Evolutionary conservation across 2,888 invertebrate genomes (phyloP), one percentile per base, ranked within the genome.

Genomic region (Hirtodrosophila alboralis): DNA sequence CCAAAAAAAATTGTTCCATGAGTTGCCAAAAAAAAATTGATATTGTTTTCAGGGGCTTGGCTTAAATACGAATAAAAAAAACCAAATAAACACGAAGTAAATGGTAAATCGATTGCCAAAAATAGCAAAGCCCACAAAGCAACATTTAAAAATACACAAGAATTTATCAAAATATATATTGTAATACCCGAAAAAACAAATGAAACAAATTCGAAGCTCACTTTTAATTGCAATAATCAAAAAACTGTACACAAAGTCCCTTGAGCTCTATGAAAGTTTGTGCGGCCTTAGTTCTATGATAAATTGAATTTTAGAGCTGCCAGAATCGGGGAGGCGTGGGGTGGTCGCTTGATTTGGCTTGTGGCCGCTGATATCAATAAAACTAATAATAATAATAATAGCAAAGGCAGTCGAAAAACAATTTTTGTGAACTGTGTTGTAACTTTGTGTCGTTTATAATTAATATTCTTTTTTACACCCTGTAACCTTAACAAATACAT

Each of bases 221-320:
- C 44, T 60, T 85, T 85, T 53, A 71, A 85, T 81, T 83, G 86
- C 73, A 79, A 73, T 73, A 73, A 76, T 83, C 79, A 85, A 59
- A 60, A n/a, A 75, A 75, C 53, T 58, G 63, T 69, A 43, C 41
- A 18, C 28, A 53, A 59, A 81, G 65, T 74, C 68, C 61, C 65
- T 68, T 47, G 63, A 65, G 74, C 77, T 62, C 60, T 49, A 14
- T 41, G 53, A 60, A 57, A 61, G 47, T 58, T 67, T 53, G 44
- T 54, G 48, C 13, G 68, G 81, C 58, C 43, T 75, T 73, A 61
- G 34, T 12, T 37, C 54, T 52, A 60, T 71, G 83, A 79, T 81
- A 81, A 79, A 78, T 81, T 66, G 62, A 61, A 44, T 59, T 67
- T 40, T 63, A 54, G 33, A 44, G 43, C 47, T 51, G 48, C 31